Percentiles rank a stretch among this genome's conserved stretches.
phyloP scores from a whole-genome alignment of 2,797 vertebrate genomes.

The Galaxias olidus region DNA sequence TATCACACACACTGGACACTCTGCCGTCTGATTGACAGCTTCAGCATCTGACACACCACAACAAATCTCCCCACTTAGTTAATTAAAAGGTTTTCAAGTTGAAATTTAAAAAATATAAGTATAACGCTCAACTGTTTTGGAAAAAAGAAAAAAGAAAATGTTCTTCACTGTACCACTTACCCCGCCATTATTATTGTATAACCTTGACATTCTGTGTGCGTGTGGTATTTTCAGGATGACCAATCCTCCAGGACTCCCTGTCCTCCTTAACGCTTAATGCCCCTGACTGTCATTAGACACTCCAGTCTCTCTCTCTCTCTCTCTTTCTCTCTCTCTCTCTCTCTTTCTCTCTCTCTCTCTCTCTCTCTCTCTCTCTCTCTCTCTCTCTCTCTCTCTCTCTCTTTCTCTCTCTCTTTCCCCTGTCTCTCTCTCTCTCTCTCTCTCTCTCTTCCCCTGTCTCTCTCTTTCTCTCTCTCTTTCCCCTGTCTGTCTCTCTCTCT shows the following conservation, averaged over 20 bases:
- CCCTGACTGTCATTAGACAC: background rate
- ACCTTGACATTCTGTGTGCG: no score
- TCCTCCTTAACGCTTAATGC: conserved; percentile 9
- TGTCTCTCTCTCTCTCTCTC: background rate
- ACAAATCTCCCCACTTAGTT: no score
- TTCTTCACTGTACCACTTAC: no score
- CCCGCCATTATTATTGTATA: no score
- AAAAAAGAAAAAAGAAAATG: no score
- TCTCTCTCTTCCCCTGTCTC: background rate
- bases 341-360: background rate
- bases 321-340: background rate
- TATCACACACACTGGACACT: background rate
- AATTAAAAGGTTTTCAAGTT: no score
- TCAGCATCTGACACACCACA: no score
- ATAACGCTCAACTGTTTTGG: no score
- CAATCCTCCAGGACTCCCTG: conserved; percentile 8
- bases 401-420: background rate
- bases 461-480: background rate
- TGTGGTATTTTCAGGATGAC: background rate
- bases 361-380: background rate
- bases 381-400: background rate
- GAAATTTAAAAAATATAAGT: no score
- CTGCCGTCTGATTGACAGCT: no score
- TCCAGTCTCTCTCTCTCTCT: background rate
- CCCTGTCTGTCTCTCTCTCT: background rate